Evolutionary conservation across 2,888 invertebrate genomes (phyloP).

Genomic region (Trichogramma evanescens): DNA sequence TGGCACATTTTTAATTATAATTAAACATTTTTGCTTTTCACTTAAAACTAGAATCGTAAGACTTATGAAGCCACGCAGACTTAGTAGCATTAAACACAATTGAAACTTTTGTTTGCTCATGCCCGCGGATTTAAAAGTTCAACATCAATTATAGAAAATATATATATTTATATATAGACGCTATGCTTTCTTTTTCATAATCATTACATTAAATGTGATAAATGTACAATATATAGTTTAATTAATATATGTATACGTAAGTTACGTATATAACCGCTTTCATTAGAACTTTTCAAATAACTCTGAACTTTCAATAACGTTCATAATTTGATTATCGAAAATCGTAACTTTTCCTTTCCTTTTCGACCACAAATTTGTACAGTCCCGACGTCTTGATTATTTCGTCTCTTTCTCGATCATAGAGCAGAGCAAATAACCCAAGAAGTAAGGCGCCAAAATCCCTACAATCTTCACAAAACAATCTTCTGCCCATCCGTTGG

Average conservation of each 20-base stretch:
- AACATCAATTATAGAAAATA: constrained; percentile 49
- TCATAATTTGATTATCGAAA: no score
- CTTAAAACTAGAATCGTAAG: constrained; percentile 25
- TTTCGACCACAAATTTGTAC: no score
- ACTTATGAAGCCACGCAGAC: background rate
- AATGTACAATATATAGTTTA: constrained; percentile 36
- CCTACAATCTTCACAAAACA: no score
- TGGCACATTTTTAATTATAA: no score
- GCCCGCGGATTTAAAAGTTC: constrained; percentile 43
- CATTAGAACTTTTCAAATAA: no score
- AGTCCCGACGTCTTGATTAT: no score
- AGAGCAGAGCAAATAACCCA: no score
- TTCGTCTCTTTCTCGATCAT: no score
- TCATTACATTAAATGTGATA: constrained; percentile 25
- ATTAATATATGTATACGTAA: constrained; percentile 36
- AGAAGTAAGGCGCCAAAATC: no score
- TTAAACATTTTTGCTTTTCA: background rate
- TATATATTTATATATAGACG: constrained; percentile 30
- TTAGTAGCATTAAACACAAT: constrained; percentile 1
- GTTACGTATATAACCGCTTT: constrained; percentile 6
- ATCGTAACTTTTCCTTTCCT: no score
- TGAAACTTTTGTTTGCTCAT: constrained; percentile 2
- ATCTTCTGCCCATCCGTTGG: no score
- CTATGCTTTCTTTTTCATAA: constrained; percentile 36
- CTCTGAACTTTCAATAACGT: no score